A percentile compares a stretch with the other conserved stretches of the same genome.
Conservation (phyloP, 92 coral and sea anemone genomes). For the Metridium senile region DNA sequence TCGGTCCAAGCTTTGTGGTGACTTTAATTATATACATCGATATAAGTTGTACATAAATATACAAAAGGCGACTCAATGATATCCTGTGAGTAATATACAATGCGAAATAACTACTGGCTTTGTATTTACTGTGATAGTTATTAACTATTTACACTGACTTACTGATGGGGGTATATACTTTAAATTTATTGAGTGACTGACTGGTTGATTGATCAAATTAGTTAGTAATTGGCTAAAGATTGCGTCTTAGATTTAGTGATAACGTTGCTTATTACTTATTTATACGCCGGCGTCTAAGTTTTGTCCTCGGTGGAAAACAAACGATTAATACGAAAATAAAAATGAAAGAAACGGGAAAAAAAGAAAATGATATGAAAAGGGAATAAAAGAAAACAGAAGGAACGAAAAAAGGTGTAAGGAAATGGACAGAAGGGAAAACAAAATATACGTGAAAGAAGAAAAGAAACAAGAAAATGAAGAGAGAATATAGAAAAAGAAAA, state of each 20-base stretch:
- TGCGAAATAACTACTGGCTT: background rate
- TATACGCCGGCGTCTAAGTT: background rate
- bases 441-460: background rate
- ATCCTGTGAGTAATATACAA: background rate
- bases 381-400: background rate
- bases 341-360: background rate
- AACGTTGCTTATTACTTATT: background rate
- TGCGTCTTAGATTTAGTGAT: background rate
- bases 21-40: too few relatives aligned
- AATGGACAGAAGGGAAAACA: background rate
- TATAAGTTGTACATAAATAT: too few relatives aligned
- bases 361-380: background rate
- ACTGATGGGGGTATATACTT: background rate
- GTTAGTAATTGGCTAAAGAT: background rate
- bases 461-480: background rate
- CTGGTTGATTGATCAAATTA: background rate
- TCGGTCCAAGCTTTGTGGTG: too few relatives aligned
- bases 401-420: background rate
- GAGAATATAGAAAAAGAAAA: background rate
- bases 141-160: background rate
- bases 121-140: background rate
- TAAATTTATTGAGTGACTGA: background rate
- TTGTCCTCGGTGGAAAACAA: background rate
- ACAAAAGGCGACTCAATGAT: background rate
- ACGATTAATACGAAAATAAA: background rate